Base-by-base conservation (phyloP, 2,888 invertebrate species). In the Spodoptera picta region DNA sequence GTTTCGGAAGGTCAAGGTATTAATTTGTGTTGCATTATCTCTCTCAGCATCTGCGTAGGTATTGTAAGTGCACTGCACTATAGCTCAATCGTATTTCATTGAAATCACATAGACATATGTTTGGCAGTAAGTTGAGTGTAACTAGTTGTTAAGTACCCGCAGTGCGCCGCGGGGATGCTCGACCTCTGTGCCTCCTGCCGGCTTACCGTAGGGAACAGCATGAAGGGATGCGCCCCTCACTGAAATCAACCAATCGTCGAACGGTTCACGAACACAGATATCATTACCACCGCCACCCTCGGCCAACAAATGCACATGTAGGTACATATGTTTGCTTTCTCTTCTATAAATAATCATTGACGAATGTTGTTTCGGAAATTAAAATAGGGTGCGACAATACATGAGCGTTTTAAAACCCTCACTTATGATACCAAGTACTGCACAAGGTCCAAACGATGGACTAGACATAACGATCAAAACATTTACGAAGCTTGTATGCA, bases 241-340 rank as follows among this genome's bases (percentile, higher is more conserved):
- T 71, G 53, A 70, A 83, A 78, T 82, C 87, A 81, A 87, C 93
- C 94, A 93, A 94, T 94, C 88, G 83, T 77, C 74, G 85, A 68
- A 70, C 81, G 74, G 81, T 71, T 73, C 62, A 73, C 83, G 77
- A 65, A 71, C 73, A 86, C 85, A 85, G 84, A 87, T 85, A 86
- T 86, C 84, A 88, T 90, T 89, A 90, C 81, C 51, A 63, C 77
- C 71, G 77, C 81, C 90, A 90, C 93, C 93, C 92, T 87, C 73
- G 82, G 75, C 76, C 69, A 69, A 79, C 77, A 79, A 85, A 85
- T 80, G 73, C 76, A 83, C 19, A 19, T 19, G 19, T 82, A 69
- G 82, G 84, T 91, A 92, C 94, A 93, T 94, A 93, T 93, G 93
- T 90, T 92, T 84, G 87, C 87, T 88, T 91, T 93, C 91, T 91